A percentile compares a stretch with the other conserved stretches of the same genome.
phyloP scores from a whole-genome alignment of 2,113 vertebrate genomes.

The Setophaga kirtlandii region DNA sequence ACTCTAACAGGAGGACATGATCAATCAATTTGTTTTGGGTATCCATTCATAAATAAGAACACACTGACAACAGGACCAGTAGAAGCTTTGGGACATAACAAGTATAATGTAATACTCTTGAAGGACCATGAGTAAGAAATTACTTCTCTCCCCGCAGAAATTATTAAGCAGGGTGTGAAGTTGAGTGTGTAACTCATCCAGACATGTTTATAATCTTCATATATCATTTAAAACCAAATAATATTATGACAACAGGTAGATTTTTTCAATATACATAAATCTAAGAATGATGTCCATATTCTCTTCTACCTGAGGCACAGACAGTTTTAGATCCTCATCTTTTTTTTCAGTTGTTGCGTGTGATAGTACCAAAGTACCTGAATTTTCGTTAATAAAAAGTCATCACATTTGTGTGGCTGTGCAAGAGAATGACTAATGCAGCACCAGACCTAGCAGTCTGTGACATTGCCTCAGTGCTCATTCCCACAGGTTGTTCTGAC shows the following conservation, averaged over 20 bases:
- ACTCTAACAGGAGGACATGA: not conserved
- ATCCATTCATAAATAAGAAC: not conserved
- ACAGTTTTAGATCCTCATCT: not conserved
- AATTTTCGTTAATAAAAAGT: not conserved
- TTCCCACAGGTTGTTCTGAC: not conserved
- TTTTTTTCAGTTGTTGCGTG: not conserved
- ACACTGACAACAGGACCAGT: not conserved
- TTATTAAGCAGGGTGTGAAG: not conserved
- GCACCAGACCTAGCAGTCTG: not conserved
- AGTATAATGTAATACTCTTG: not conserved
- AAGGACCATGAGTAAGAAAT: conserved; percentile 2
- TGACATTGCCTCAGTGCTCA: not conserved
- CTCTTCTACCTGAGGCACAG: not conserved
- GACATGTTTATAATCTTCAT: not conserved
- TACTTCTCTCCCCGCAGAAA: not conserved
- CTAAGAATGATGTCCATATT: not conserved
- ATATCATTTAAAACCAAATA: not conserved
- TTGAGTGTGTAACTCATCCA: not conserved
- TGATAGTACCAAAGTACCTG: not conserved
- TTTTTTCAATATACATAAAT: not conserved
- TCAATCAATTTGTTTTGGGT: not conserved
- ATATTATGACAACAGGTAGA: not conserved
- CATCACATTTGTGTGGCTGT: not conserved
- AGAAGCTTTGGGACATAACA: not conserved
- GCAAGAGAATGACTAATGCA: not conserved